Base-by-base conservation (phyloP, 2,113 vertebrate species). In the Kryptolebias marmoratus region DNA sequence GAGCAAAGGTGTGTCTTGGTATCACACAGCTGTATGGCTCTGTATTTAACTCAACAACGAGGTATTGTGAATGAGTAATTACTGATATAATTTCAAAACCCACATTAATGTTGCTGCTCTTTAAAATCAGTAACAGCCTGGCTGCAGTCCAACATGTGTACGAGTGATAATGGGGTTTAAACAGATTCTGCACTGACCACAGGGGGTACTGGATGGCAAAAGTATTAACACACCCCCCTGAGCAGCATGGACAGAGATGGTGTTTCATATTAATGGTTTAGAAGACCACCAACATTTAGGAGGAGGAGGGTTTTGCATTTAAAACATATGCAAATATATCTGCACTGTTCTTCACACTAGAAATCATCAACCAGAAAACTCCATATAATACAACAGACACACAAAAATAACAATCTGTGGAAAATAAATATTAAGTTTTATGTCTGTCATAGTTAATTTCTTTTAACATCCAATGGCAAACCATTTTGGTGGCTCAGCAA, bases 1-100 rank as follows among this genome's bases (percentile, higher is more conserved):
- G 65, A 63, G 61, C n/a, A 78, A 74, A 84, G 61, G 68, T 74
- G 73, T 60, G 61, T 62, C 31, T 75, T 8, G 65, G 13, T 10
- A 68, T 48, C 57, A 74, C 65, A 5, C 2, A 16, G 7, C 3
- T 5, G 15, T 63, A 18, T 11, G 1, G 10, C 0, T 72, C 31
- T 61, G 42, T 32, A 61, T 63, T 79, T 1, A 59, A 49, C 39
- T 66, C 6, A 65, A 28, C n/a, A 32, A 30, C 39, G 39, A 42
- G 39, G 8, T 44, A 42, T 28, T 3, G 14, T 22, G 27, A 53
- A 44, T 60, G 49, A 22, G 4, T 44, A 22, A 62, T 28, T 53
- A 18, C 55, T 45, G 11, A 13, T 6, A 39, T 59, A 11, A 57
- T 14, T 54, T 42, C 9, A 9, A 42, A 42, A 42, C 1, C 2